Conservation (phyloP, 2,888 invertebrate species). For the Lochmaea crataegi region DNA sequence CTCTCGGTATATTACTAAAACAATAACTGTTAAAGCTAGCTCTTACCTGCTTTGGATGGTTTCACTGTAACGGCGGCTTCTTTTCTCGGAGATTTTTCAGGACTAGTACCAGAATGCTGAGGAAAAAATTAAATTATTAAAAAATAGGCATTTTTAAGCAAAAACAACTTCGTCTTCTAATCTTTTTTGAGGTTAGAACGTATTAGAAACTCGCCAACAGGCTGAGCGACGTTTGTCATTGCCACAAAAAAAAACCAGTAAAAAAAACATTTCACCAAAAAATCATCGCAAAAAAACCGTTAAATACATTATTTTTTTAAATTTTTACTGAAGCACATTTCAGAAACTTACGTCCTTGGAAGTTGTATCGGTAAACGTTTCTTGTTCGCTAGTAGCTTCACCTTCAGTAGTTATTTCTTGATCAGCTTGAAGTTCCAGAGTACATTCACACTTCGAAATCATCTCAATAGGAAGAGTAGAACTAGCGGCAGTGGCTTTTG, state of each 20-base stretch:
- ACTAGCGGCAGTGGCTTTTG: conserved; percentile 10
- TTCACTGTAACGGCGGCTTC: background rate
- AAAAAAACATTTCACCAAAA: too few relatives aligned
- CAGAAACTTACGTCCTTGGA: background rate
- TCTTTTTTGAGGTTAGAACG: too few relatives aligned
- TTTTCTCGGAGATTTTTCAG: background rate
- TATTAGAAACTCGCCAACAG: too few relatives aligned
- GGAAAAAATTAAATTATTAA: background rate
- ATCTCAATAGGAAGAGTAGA: conserved; percentile 14
- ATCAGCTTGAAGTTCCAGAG: background rate
- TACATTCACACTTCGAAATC: background rate
- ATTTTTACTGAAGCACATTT: background rate
- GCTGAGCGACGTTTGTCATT: too few relatives aligned
- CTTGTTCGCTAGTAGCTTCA: conserved; percentile 1
- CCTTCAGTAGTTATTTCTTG: background rate
- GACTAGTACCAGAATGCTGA: background rate
- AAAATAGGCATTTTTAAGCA: background rate
- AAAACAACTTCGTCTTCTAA: too few relatives aligned
- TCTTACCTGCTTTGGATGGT: conserved; percentile 8
- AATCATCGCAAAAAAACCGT: too few relatives aligned
- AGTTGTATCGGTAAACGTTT: background rate
- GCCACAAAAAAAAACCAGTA: too few relatives aligned
- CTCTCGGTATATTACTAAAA: too few relatives aligned
- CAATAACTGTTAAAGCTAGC: too few relatives aligned
- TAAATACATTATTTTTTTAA: too few relatives aligned